Evolutionary conservation across 92 coral and sea anemone genomes (phyloP), one percentile per base, ranked within the genome.

Genomic region (Palythoa grandiflora): DNA sequence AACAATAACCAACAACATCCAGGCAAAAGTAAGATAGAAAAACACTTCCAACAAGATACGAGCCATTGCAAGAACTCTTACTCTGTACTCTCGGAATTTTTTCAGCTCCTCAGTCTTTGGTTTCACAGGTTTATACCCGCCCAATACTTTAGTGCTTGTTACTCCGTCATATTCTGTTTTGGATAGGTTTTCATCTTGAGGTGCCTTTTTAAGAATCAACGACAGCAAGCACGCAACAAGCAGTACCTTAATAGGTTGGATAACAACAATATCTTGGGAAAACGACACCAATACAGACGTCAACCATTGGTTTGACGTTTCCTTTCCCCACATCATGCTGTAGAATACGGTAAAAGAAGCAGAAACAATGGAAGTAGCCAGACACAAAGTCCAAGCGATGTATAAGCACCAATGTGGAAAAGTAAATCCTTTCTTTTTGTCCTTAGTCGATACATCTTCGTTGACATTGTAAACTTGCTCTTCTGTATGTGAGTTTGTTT

Each of bases 301-400:
- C 44, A 96, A 87, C 99, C 99, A 96, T 76, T 96, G 93, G 81
- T 95, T 94, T 20, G 99, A 95, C 47, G 89, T 93, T 68, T 93
- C 97, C 75, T 95, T 92, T 9, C 99, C 99, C 95, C 98, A 96
- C 93, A 86, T 89, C 90, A 96, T 89, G 80, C 98, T 94, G 89
- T 96, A 96, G 87, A 96, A 96, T 80, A 95, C 89, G 2, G 99
- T 96, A 79, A 96, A 95, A 28, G 94, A 59, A n/a, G 96, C 99
- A 11, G 97, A 92, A 1, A 93, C 86, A 54, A 94, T 77, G 5
- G 98, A 92, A 19, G 95, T 94, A 11, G 91, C 54, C 53, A 96
- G 61, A 51, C 93, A 94, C 47, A 93, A 74, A 12, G 75, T 19
- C 95, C 98, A 96, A 10, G 93, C 99, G 71, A 96, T 88, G 91